These are phyloP conservation scores for Miltochrista miniata DNA, from an alignment of 2,888 invertebrate genomes.

Conservation along the genomic window DNA sequence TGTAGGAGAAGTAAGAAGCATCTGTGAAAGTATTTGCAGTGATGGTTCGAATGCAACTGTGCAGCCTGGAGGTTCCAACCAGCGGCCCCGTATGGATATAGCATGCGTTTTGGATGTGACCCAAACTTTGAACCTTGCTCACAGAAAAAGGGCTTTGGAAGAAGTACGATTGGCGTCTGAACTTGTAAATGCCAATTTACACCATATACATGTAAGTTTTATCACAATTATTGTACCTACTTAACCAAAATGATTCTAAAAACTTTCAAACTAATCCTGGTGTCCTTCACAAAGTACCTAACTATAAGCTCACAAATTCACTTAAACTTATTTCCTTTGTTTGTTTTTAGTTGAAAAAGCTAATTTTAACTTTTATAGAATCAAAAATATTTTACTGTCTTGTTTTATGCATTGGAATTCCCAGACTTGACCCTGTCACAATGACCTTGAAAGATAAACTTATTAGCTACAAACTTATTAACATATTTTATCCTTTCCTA, in stretches of 20 bases:
- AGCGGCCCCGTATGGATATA: conserved; percentile 91
- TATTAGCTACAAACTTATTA: too few species aligned
- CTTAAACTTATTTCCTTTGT: not conserved
- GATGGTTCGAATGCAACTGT: conserved; percentile 81
- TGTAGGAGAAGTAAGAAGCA: conserved; percentile 78
- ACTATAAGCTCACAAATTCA: not conserved
- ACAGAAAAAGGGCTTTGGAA: conserved; percentile 92
- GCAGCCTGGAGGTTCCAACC: conserved; percentile 66
- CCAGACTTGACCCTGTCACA: not conserved
- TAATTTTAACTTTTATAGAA: not conserved
- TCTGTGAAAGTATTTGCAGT: conserved; percentile 80
- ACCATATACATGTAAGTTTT: conserved; percentile 90
- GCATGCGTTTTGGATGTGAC: conserved; percentile 93
- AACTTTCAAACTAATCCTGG: not conserved
- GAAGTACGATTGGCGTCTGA: conserved; percentile 92
- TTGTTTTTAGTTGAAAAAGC: not conserved
- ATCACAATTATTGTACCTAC: not conserved
- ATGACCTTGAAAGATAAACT: conserved; percentile 4
- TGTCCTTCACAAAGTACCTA: conserved; percentile 7
- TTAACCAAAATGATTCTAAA: not conserved
- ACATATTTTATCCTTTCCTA: too few species aligned
- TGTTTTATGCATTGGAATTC: not conserved
- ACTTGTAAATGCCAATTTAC: conserved; percentile 90
- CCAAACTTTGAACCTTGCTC: conserved; percentile 87
- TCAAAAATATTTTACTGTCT: not conserved